Conservation (phyloP, 2,113 vertebrate genomes). For the Penelope pileata region DNA sequence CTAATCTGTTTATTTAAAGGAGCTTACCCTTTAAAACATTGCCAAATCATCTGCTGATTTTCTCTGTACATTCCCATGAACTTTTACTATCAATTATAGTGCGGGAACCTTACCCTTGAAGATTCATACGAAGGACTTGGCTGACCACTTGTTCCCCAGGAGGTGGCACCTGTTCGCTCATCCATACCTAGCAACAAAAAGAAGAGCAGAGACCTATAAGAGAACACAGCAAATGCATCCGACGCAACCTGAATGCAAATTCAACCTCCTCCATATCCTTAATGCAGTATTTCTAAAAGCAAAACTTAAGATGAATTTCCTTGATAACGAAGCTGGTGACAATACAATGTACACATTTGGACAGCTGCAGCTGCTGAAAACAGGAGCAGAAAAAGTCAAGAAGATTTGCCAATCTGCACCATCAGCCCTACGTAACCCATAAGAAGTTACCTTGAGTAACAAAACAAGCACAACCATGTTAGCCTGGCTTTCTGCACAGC, state of each 20-base stretch:
- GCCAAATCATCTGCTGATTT: background rate
- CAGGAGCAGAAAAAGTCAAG: background rate
- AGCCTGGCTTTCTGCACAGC: background rate
- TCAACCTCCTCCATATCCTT: background rate
- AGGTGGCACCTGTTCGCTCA: constrained; percentile 88
- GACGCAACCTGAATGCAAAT: background rate
- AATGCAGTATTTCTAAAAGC: background rate
- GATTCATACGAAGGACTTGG: constrained; percentile 93
- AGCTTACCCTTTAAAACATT: background rate
- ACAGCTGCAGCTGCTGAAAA: constrained; percentile 57
- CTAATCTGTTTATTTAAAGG: background rate
- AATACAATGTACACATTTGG: constrained; percentile 35
- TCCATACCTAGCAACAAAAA: constrained; percentile 88
- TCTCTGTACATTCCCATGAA: background rate
- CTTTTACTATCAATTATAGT: background rate
- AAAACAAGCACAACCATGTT: background rate
- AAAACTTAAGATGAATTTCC: constrained; percentile 8
- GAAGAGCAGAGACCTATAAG: constrained; percentile 16
- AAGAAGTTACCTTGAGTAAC: constrained; percentile 27
- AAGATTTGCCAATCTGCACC: background rate
- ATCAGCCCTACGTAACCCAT: background rate
- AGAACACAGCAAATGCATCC: background rate
- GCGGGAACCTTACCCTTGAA: constrained; percentile 88
- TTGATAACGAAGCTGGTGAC: constrained; percentile 2
- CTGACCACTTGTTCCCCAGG: constrained; percentile 92